Base-by-base conservation (phyloP, 2,888 invertebrate species). In the Girardia tigrina region DNA sequence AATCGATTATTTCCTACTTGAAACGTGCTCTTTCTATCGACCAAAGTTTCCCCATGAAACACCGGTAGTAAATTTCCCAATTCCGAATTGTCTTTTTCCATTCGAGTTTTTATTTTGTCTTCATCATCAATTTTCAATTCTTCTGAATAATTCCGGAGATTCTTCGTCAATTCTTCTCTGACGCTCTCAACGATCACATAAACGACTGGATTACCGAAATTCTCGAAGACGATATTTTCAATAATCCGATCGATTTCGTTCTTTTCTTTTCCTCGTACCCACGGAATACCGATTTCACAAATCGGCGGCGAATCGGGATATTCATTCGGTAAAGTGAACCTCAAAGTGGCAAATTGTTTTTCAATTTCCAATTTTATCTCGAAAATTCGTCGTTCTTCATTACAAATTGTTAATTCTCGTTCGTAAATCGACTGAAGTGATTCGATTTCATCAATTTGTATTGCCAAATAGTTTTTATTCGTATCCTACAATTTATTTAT, bases 381-480 rank as follows among this genome's bases (percentile, higher is more conserved):
- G 23, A 56, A 56, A 56, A 4, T 8, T 56, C n/a, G n/a, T 56
- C 23, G 20, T 56, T 56, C 56, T 8, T 56, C 56, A 56, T 56
- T 56, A 56, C n/a, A 20, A 4, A 56, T n/a, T 20, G 56, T 2
- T 8, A 56, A 56, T 16, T 56, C 56, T 8, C 23, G n/a, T 20
- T 56, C 56, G 23, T 56, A 56, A 8, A 56, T 56, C n/a, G 56
- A 56, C 4, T 56, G 56, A 6, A 56, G 23, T 16, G 56, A 20
- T 23, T 56, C 56, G n/a, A 56, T 56, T 56, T 56, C 56, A 56
- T 56, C 56, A n/a, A 56, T 56, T 56, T 56, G 56, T 8, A 56
- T 12, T 6, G 8, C 4, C n/a, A 56, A 8, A 56, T 56, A 56
- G 23, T 56, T 56, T 4, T 56, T 56, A 56, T 16, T n/a, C 23